Percentiles rank a stretch among this genome's conserved stretches.
Evolutionary conservation across 1,140 invertebrate genomes (phyloP).

Genomic region (Brachionus koreanus): DNA sequence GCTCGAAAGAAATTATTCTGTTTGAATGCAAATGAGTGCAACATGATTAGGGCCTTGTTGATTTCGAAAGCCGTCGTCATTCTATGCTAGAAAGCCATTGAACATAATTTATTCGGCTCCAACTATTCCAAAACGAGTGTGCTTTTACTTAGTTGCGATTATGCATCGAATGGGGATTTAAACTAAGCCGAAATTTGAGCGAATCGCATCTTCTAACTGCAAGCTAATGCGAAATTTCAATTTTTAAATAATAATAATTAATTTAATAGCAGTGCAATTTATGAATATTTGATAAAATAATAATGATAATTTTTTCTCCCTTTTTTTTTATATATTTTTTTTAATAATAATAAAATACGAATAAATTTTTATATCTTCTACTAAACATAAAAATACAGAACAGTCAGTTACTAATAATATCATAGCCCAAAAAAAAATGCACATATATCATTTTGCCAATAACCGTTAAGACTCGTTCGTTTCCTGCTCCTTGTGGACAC

Average conservation of each 20-base stretch:
- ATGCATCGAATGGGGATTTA: conserved; percentile 20
- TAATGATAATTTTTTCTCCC: conserved; percentile 28
- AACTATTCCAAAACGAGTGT: background rate
- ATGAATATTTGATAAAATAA: conserved; percentile 40
- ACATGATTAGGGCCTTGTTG: conserved; percentile 29
- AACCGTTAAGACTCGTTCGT: background rate
- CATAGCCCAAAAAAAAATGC: background rate
- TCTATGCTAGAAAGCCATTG: background rate
- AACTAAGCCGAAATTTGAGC: background rate
- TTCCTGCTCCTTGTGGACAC: background rate
- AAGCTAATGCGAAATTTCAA: background rate
- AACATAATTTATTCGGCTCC: conserved; percentile 1
- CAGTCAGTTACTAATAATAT: conserved; percentile 18
- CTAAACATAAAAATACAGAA: conserved; percentile 30
- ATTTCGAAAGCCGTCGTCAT: conserved; percentile 1
- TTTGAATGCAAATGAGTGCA: conserved; percentile 33
- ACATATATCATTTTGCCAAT: background rate
- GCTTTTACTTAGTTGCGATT: background rate
- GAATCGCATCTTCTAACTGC: background rate
- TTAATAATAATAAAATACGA: conserved; percentile 40
- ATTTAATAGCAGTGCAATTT: conserved; percentile 35
- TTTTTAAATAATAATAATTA: conserved; percentile 37
- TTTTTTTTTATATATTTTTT: conserved; percentile 33
- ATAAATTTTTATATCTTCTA: conserved; percentile 34
- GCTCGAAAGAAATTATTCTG: conserved; percentile 22